These are phyloP conservation scores for Hypolimnas misippus DNA, from an alignment of 2,888 invertebrate species.

Conservation along the genomic window DNA sequence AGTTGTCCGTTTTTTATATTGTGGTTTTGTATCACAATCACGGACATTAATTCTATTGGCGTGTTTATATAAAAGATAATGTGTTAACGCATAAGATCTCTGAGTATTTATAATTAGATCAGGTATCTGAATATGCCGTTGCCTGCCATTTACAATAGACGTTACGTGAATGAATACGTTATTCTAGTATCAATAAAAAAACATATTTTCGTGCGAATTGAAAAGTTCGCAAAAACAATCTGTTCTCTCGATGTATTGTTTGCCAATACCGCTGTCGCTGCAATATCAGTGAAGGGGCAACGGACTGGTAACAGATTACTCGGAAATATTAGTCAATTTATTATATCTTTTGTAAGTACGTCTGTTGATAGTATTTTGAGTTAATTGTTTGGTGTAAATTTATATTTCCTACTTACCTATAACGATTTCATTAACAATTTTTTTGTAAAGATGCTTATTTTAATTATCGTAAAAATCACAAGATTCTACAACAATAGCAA, in stretches of 20 bases:
- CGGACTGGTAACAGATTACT: conserved; percentile 12
- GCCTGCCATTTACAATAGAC: conserved; percentile 6
- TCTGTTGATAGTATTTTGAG: not conserved
- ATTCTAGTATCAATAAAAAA: conserved; percentile 45
- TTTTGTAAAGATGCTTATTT: too few relatives aligned
- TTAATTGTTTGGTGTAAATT: not conserved
- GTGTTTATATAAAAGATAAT: not conserved
- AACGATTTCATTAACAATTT: not conserved
- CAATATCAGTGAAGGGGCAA: conserved; percentile 25
- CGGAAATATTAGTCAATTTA: conserved; percentile 17
- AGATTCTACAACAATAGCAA: too few relatives aligned
- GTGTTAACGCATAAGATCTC: not conserved
- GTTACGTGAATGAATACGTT: conserved; percentile 25
- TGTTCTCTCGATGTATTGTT: conserved; percentile 51
- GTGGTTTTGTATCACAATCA: too few relatives aligned
- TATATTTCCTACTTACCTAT: not conserved
- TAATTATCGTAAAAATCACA: too few relatives aligned
- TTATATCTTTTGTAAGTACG: conserved; percentile 2
- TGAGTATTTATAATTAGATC: not conserved
- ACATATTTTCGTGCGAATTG: conserved; percentile 68
- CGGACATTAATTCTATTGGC: too few relatives aligned
- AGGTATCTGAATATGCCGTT: not conserved
- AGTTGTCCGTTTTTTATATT: too few relatives aligned
- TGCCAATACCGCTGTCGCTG: conserved; percentile 39
- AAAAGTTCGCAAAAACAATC: conserved; percentile 60